A percentile compares a stretch with the other conserved stretches of the same genome.
phyloP scores from a whole-genome alignment of 2,113 vertebrate species.

The Pelmatolapia mariae region DNA sequence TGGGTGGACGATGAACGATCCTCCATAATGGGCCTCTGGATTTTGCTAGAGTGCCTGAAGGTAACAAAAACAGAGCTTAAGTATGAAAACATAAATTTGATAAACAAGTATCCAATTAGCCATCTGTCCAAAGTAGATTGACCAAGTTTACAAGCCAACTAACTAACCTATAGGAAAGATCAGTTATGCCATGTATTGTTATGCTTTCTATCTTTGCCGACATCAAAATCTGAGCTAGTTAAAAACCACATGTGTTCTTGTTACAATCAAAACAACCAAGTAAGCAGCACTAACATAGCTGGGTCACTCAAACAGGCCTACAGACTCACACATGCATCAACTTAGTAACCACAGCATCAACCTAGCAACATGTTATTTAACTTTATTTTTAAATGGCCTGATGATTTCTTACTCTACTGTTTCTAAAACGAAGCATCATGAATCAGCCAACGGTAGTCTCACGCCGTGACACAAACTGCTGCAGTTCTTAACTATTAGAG shows the following conservation, averaged over 20 bases:
- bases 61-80: not conserved
- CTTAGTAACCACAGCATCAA: not conserved
- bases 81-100: not conserved
- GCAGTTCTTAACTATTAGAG: not conserved
- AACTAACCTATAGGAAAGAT: not conserved
- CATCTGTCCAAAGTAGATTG: not conserved
- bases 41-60: slow-evolving; percentile 15
- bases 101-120: not conserved
- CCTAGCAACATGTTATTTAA: not conserved
- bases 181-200: not conserved
- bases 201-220: not conserved
- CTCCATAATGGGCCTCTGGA: slow-evolving; percentile 37
- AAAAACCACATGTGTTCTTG: not conserved
- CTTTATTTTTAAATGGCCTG: not conserved
- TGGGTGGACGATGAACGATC: slow-evolving; percentile 22
- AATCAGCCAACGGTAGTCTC: not conserved
- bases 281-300: not conserved
- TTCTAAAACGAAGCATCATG: not conserved
- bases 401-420: not conserved
- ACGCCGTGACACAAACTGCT: not conserved
- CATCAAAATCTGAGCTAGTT: not conserved
- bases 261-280: not conserved
- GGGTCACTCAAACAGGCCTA: not conserved
- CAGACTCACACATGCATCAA: not conserved
- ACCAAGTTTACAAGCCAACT: not conserved